Conservation (phyloP, 2,113 vertebrate genomes). For the Sinocyclocheilus grahami region DNA sequence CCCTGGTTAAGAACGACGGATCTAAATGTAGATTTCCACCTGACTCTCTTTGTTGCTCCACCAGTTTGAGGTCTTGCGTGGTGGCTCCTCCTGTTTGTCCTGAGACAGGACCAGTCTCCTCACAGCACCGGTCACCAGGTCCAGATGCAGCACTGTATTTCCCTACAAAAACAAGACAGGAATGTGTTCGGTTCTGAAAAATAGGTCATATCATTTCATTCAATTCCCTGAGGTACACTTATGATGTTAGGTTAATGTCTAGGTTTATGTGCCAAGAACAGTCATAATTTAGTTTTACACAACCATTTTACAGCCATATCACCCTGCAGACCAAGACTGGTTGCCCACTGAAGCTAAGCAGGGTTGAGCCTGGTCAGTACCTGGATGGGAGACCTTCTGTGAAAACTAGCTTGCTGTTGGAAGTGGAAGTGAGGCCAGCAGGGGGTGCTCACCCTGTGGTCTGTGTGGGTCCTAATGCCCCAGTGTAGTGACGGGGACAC, state of each 20-base stretch:
- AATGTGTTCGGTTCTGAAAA: neutral
- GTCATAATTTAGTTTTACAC: neutral
- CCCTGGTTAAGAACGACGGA: neutral
- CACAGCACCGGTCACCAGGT: constrained; percentile 79
- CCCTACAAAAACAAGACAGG: constrained; percentile 72
- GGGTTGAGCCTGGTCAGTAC: no score
- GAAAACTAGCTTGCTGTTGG: no score
- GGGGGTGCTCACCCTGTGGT: no score
- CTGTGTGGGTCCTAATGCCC: no score
- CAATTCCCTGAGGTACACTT: neutral
- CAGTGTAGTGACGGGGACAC: no score
- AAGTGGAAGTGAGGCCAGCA: no score
- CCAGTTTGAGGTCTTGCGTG: constrained; percentile 78
- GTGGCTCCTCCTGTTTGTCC: constrained; percentile 66
- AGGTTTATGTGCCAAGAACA: neutral
- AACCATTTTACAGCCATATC: neutral
- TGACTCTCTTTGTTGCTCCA: constrained; percentile 83
- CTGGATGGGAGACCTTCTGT: no score
- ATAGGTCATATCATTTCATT: neutral
- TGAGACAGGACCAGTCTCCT: constrained; percentile 77
- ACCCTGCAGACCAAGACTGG: no score
- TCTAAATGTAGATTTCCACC: constrained; percentile 67
- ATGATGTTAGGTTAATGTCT: neutral
- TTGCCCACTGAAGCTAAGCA: no score
- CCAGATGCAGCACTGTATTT: constrained; percentile 85